Base-by-base conservation (phyloP, 1,140 invertebrate species). In the Aphaenogaster rudis region DNA sequence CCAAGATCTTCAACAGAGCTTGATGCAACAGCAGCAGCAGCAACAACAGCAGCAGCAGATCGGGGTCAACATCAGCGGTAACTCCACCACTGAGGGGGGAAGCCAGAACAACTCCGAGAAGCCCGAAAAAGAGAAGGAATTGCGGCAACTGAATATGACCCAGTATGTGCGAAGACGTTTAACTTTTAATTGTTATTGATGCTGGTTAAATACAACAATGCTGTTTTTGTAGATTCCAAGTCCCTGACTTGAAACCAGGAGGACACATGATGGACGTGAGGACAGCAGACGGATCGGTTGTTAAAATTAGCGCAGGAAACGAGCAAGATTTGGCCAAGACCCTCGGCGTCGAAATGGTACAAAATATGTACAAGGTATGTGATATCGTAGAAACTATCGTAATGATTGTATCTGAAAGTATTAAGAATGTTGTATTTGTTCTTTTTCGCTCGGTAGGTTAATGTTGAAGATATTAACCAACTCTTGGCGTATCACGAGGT, bases 401-500 rank as follows among this genome's bases (percentile, higher is more conserved):
- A 59, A 52, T 13, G 48, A n/a, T 36, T 59, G 2, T 42, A 69
- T 80, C 13, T 15, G 1, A 81, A 45, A 39, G 4, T 42, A 48
- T 42, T 17, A 7, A 80, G 8, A 86, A 59, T 28, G 4, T 50
- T 39, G n/a, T n/a, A 61, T 36, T 67, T 45, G 17, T 42, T 66
- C 36, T 57, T 21, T 17, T 42, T 8, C 54, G 33, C 11, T 88
- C 63, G 76, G 9, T 57, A 94, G 94, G 96, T 98, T 1, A 98
- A 98, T 93, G 97, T 98, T 3, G 98, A 98, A 92, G 98, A 98
- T 89, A 96, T 98, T 33, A 98, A 97, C 85, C 97, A 98, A 90
- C 94, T 98, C 61, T 94, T 98, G 54, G 97, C 97, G n/a, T 98
- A 98, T 94, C 98, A 98, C 92, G 98, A 98, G 94, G 97, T 98